Evolutionary conservation across 1,140 invertebrate genomes (phyloP), one percentile per base, ranked within the genome.

Genomic region (Parasteatoda tepidariorum): DNA sequence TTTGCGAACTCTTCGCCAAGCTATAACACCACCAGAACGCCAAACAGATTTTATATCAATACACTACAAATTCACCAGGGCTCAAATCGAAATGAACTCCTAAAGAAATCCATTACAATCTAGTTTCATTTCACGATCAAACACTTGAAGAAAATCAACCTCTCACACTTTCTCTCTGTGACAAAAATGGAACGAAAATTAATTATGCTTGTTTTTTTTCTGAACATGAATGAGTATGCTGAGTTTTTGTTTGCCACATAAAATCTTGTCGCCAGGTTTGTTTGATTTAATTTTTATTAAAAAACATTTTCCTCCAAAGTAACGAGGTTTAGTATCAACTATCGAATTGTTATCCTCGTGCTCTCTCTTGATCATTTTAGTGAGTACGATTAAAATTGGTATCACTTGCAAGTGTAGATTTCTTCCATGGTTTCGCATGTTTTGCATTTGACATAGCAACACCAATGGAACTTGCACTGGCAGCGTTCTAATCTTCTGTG

Each of bases 381-480:
- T 13, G 22, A 61, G 55, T 30, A 28, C 13, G 9, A 30, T 31
- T 6, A 6, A n/a, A n/a, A n/a, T 41, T 74, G 31, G 6, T 13
- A 76, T 90, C 87, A 92, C 88, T 92, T 92, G 87, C 91, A 92
- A 24, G 91, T 92, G 86, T 92, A 90, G 54, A 90, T 88, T 78
- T 92, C 91, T 24, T 90, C 88, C 85, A 90, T 88, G 11, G 90
- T 91, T 84, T 91, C 90, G 86, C 92, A 92, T 26, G 89, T 90
- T 86, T 92, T 91, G 87, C 92, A 93, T 86, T 91, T 90, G 18
- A 93, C 92, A 84, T 91, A 90, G 87, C 92, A 93, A 87, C 92
- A 93, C 92, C 92, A 93, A 78, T 92, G 89, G 86, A 93, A 93
- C 86, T 92, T 91, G 88, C 92, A 93, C 78, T 91, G 89, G 87